A percentile compares a stretch with the other conserved stretches of the same genome.
Evolutionary conservation across 2,888 invertebrate genomes (phyloP).

Genomic region (Desoria tigrina): DNA sequence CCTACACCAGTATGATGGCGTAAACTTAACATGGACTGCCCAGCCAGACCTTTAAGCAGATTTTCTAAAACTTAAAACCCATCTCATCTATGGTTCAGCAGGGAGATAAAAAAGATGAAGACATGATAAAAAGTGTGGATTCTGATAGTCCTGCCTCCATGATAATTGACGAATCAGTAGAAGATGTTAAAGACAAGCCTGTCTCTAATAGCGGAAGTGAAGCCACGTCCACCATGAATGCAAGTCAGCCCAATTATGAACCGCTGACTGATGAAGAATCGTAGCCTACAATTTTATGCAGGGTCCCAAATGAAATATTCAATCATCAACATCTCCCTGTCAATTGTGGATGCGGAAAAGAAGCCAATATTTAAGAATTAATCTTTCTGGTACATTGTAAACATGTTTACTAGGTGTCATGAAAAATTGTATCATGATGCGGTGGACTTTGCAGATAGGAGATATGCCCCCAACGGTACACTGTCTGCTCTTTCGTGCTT

Average conservation of each 20-base stretch:
- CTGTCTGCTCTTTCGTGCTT: too few species aligned
- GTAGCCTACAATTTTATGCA: slow-evolving; percentile 10
- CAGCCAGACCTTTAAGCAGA: not conserved
- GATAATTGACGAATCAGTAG: slow-evolving; percentile 48
- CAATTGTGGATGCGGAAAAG: not conserved
- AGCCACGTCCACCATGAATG: slow-evolving; percentile 29
- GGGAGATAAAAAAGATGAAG: slow-evolving; percentile 46
- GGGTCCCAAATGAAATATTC: not conserved
- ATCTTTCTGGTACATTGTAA: not conserved
- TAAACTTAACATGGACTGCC: not conserved
- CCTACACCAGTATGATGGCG: slow-evolving; percentile 5
- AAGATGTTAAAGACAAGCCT: slow-evolving; percentile 38
- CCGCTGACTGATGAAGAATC: slow-evolving; percentile 48
- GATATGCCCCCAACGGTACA: too few species aligned
- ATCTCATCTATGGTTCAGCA: slow-evolving; percentile 11
- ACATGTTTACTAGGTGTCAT: not conserved
- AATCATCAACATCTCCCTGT: too few species aligned
- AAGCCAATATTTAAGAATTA: not conserved
- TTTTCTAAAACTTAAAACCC: slow-evolving; percentile 1
- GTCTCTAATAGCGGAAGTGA: slow-evolving; percentile 17
- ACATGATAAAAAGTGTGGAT: slow-evolving; percentile 43
- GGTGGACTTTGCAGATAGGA: too few species aligned
- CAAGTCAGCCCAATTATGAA: slow-evolving; percentile 47
- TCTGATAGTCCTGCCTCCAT: slow-evolving; percentile 49
- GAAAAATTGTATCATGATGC: too few species aligned